Evolutionary conservation across 2,888 invertebrate species (phyloP).

Genomic region (Dioctria rufipes): DNA sequence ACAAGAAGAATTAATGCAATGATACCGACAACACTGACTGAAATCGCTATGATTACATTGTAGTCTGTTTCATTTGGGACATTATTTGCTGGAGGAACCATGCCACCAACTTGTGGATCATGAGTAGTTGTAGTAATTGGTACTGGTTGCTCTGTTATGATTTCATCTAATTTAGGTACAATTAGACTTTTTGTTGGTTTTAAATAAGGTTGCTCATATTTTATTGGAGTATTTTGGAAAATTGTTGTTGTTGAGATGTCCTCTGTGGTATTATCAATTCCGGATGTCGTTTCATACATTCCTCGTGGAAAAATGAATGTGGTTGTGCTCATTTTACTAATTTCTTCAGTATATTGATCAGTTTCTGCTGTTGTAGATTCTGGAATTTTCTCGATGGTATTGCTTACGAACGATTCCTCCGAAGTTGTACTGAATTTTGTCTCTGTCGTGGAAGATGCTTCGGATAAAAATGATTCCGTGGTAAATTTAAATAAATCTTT

Average conservation of each 20-base stretch:
- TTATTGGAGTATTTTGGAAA: slow-evolving; percentile 31
- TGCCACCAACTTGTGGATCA: background rate
- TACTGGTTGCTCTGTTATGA: background rate
- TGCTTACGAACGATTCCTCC: slow-evolving; percentile 65
- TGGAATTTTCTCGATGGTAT: slow-evolving; percentile 64
- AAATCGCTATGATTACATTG: slow-evolving; percentile 85
- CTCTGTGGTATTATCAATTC: slow-evolving; percentile 18
- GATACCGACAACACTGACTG: slow-evolving; percentile 85
- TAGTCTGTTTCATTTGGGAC: slow-evolving; percentile 71
- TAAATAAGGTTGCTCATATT: background rate
- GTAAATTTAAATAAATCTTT: background rate
- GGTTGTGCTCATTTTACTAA: slow-evolving; percentile 26
- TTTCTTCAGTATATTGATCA: slow-evolving; percentile 59
- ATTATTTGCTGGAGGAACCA: background rate
- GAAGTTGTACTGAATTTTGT: background rate
- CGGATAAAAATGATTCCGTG: background rate
- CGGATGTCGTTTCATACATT: background rate
- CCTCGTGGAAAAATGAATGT: slow-evolving; percentile 25
- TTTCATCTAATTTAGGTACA: background rate
- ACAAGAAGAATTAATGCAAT: slow-evolving; percentile 84
- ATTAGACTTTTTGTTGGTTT: background rate
- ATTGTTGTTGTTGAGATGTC: slow-evolving; percentile 41
- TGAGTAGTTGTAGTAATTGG: slow-evolving; percentile 5
- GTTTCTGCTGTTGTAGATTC: slow-evolving; percentile 53
- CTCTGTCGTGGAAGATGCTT: background rate